Evolutionary conservation across 2,797 vertebrate species (phyloP), one percentile per base, ranked within the genome.

Genomic region (Chaetophractus vellerosus): DNA sequence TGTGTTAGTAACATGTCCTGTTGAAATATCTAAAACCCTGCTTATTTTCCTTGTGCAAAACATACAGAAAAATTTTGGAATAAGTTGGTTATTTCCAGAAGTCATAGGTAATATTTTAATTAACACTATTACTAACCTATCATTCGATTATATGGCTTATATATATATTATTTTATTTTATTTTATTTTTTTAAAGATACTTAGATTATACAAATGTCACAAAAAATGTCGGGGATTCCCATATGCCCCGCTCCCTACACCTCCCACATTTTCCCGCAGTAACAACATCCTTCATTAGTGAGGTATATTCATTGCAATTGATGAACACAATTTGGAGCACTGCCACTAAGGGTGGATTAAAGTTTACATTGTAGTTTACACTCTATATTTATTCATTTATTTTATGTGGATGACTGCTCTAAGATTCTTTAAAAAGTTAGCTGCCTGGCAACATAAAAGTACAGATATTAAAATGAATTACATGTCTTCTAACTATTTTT

Each of bases 391-490:
- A 45, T 95, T 86, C 8, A 82, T 94, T 88, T 81, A 48, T 82
- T 81, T 93, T 78, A 95, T 88, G 31, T 96, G 50, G 26, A 33
- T 93, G 80, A 88, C 14, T 89, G 64, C 36, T 97, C 71, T 94
- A 95, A 93, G 85, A 91, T 97, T 95, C 78, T 83, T 95, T 82
- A 90, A 94, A 96, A 96, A 97, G 96, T 91, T 90, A 96, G 84
- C 96, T 98, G 93, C 95, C 93, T 98, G 92, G 93, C 93, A 97
- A 96, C 94, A 52, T 94, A 84, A 45, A 97, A 95, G 63, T 96
- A 6, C 86, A 95, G 96, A 80, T 97, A 96, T 92, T 97, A 97
- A 95, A 97, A 95, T 95, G 93, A 98, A 82, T 93, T 96, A 72
- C 94, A 12, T 97, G 91, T 90, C 92, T 98, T 96, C 92, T 71